A percentile compares a stretch with the other conserved stretches of the same genome.
These are phyloP conservation scores for Natrix natrix DNA, from an alignment of 2,797 vertebrate genomes.

Conservation along the genomic window DNA sequence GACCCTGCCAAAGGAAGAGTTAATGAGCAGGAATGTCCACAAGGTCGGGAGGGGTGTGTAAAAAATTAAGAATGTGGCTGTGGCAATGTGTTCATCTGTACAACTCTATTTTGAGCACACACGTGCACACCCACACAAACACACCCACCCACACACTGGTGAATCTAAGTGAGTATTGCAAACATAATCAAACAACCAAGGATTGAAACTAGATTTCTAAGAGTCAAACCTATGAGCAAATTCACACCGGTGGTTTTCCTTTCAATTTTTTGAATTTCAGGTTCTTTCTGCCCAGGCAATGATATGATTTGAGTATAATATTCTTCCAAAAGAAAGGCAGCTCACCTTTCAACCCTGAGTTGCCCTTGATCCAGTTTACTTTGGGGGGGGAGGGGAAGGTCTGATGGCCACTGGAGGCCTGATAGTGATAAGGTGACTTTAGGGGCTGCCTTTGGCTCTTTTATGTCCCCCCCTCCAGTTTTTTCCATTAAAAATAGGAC, in stretches of 20 bases:
- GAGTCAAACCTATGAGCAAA: neutral
- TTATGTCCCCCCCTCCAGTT: neutral
- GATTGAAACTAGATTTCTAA: neutral
- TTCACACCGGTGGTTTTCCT: neutral
- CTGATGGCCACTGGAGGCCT: neutral
- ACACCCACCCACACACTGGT: neutral
- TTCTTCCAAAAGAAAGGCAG: neutral
- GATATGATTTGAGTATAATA: neutral
- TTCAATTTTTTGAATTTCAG: neutral
- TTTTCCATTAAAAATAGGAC: neutral
- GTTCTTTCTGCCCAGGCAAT: neutral
- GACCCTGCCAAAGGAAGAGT: neutral
- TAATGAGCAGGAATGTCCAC: neutral
- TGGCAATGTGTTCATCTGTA: neutral
- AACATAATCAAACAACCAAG: neutral
- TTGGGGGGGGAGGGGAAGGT: neutral
- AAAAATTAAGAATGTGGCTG: neutral
- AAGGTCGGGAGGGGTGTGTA: neutral
- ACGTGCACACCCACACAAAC: no score
- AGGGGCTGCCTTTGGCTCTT: neutral
- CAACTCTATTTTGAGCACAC: neutral
- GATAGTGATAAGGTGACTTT: neutral
- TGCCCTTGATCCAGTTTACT: neutral
- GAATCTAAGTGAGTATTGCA: neutral
- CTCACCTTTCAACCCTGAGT: neutral